Conservation (phyloP, 2,888 invertebrate species). For the Nemapogon koenigi region DNA sequence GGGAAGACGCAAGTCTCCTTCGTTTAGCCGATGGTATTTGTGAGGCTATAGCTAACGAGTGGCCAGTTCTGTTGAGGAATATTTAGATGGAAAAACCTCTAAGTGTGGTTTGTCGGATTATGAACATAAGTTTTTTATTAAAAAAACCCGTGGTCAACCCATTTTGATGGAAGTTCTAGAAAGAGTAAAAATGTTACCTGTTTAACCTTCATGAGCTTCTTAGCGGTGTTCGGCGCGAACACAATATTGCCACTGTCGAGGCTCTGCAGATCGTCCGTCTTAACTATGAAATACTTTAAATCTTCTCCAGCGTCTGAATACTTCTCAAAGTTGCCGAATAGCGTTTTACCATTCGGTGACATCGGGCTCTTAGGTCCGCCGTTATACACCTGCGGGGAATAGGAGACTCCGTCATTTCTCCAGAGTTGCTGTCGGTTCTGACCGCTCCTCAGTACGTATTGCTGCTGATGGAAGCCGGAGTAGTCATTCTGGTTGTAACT, state of each 20-base stretch:
- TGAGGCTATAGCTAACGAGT: too few relatives aligned
- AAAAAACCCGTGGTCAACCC: too few relatives aligned
- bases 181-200: too few relatives aligned
- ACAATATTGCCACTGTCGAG: constrained; percentile 66
- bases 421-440: constrained; percentile 25
- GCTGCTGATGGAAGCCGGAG: constrained; percentile 2
- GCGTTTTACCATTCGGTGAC: constrained; percentile 40
- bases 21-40: too few relatives aligned
- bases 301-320: constrained; percentile 26
- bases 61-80: too few relatives aligned
- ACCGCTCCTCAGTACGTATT: constrained; percentile 29
- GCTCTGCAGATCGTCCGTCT: constrained; percentile 59
- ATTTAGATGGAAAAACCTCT: too few relatives aligned
- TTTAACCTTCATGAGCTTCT: constrained; percentile 63
- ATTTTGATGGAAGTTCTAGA: too few relatives aligned
- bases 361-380: constrained; percentile 40
- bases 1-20: too few relatives aligned
- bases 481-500: constrained; percentile 21
- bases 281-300: constrained; percentile 65
- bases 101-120: too few relatives aligned
- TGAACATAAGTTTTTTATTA: too few relatives aligned
- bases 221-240: constrained; percentile 67
- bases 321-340: constrained; percentile 47
- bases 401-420: constrained; percentile 25
- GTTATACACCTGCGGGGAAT: constrained; percentile 29